Evolutionary conservation across 2,888 invertebrate genomes (phyloP), one percentile per base, ranked within the genome.

Genomic region (Aphelenchoides bicaudatus): DNA sequence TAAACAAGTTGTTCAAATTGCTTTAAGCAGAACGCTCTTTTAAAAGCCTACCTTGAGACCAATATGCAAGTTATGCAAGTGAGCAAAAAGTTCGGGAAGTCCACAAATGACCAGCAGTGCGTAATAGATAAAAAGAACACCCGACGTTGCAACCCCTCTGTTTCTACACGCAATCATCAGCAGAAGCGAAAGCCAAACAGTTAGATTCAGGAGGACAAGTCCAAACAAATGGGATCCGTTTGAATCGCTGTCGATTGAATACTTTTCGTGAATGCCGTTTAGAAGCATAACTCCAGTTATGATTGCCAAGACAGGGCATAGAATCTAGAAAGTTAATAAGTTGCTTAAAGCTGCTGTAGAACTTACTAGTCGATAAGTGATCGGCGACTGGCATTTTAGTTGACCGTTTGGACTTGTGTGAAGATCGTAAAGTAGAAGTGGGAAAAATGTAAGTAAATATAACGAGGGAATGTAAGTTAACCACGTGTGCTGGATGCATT

Each of bases 101-200:
- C 71, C 71, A 46, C 71, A 67, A 10, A 67, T 10, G 4, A 43
- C 43, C 8, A 67, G 46, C 48, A 76, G 52, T 6, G 70, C 37
- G 73, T 73, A 78, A 56, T 67, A 77, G 38, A 67, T 61, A 49
- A 72, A 76, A 10, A 77, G 59, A 4, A 74, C 72, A 27, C 77
- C 77, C 4, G 77, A 78, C 5, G 77, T 68, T 19, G 73, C 65
- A n/a, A 77, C 53, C 25, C 77, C 77, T 38, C 72, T 56, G 51
- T 74, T 74, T 29, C 70, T 59, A 29, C 70, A 73, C 3, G 72
- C 74, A n/a, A 72, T 60, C 25, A 67, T 65, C 4, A 76, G 48
- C 1, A 68, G 62, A 10, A 77, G 54, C 1, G 72, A 71, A 5
- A 74, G n/a, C 6, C 54, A 39, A n/a, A 71, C 19, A n/a, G 62